Evolutionary conservation across 2,113 vertebrate genomes (phyloP).

Genomic region (Perca fluviatilis): DNA sequence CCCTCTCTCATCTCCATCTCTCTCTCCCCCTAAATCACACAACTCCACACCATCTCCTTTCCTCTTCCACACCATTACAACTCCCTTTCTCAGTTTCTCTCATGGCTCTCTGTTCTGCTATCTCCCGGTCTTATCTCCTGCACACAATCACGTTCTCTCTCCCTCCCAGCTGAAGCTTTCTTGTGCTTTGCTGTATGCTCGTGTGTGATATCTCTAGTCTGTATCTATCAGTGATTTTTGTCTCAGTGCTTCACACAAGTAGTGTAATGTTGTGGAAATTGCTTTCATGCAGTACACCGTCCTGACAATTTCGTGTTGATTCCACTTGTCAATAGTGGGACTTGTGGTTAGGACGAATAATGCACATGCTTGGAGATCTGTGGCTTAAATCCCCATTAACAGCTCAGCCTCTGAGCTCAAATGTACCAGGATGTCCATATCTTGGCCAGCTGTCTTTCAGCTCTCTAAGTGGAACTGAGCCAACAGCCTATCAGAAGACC

Average conservation of each 20-base stretch:
- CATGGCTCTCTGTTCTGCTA: conserved; percentile 36
- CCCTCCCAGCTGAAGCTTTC: conserved; percentile 13
- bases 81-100: conserved; percentile 42
- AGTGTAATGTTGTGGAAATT: conserved; percentile 20
- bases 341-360: conserved; percentile 42
- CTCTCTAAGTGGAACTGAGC: conserved; percentile 45
- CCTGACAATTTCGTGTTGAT: conserved; percentile 44
- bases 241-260: conserved; percentile 16
- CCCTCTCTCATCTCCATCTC: neutral
- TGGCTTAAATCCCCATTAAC: conserved; percentile 51
- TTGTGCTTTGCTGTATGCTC: conserved; percentile 23
- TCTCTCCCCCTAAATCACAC: neutral
- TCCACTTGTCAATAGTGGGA: conserved; percentile 40
- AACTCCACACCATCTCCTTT: conserved; percentile 16
- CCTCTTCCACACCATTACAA: conserved; percentile 48
- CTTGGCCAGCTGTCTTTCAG: conserved; percentile 25
- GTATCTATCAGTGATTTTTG: conserved; percentile 27
- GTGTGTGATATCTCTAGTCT: conserved; percentile 26
- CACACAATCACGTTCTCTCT: conserved; percentile 14
- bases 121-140: conserved; percentile 44
- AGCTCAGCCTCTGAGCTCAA: conserved; percentile 28
- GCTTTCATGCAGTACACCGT: conserved; percentile 9
- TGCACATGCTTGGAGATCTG: conserved; percentile 39
- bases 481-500: conserved; percentile 7
- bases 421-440: conserved; percentile 58